A percentile compares a stretch with the other conserved stretches of the same genome.
These are phyloP conservation scores for Cryptotermes secundus DNA, from an alignment of 1,140 invertebrate species.

Conservation along the genomic window DNA sequence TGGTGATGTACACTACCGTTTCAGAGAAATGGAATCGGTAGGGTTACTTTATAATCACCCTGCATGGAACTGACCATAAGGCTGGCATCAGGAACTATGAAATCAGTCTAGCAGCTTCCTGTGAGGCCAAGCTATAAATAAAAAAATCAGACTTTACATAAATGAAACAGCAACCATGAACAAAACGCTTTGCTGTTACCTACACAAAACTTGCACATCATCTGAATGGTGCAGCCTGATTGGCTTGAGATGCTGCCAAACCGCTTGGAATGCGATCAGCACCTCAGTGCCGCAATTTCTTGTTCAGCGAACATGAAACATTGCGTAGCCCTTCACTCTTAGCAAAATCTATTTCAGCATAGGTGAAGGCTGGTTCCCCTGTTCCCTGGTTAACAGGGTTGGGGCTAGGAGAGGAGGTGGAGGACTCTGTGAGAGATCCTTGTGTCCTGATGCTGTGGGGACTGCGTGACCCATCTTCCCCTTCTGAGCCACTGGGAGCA, in stretches of 20 bases:
- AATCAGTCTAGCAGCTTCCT: constrained; percentile 7
- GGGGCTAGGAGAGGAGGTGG: constrained; percentile 40
- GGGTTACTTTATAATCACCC: no score
- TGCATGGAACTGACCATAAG: background rate
- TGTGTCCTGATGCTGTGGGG: constrained; percentile 38
- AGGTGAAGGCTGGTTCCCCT: constrained; percentile 52
- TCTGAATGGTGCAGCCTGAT: background rate
- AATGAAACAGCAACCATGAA: no score
- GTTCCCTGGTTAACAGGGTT: constrained; percentile 44
- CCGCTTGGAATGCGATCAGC: background rate
- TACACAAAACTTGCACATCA: background rate
- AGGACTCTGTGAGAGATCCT: constrained; percentile 38
- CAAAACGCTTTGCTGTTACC: no score
- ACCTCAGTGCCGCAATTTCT: background rate
- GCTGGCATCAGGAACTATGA: background rate
- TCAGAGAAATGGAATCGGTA: no score
- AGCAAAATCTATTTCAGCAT: constrained; percentile 72
- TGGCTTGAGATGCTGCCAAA: no score
- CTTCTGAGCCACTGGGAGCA: constrained; percentile 38
- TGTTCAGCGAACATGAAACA: background rate
- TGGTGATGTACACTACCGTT: no score
- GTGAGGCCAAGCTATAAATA: no score
- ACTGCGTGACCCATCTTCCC: constrained; percentile 38
- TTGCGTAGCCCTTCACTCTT: constrained; percentile 51
- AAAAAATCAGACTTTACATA: no score